Conservation (phyloP, 2,888 invertebrate genomes). For the Drosophila cognata region DNA sequence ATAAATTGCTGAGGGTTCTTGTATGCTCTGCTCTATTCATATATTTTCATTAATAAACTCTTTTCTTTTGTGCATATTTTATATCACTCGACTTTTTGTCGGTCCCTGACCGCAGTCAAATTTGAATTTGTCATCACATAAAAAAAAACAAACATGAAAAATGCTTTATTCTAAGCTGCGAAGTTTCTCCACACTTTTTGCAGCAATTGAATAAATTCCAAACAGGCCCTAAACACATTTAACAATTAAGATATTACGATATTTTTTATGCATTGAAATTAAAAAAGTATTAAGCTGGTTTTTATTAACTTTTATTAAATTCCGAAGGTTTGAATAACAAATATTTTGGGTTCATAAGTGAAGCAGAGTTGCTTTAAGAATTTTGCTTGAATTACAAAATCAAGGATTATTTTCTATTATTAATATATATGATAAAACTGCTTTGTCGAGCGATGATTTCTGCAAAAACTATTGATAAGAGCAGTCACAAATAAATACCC, state of each 20-base stretch:
- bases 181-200: slow-evolving; percentile 18
- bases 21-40: slow-evolving; percentile 11
- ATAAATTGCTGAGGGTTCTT: slow-evolving; percentile 26
- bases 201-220: slow-evolving; percentile 20
- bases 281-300: slow-evolving; percentile 11
- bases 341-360: neutral
- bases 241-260: slow-evolving; percentile 14
- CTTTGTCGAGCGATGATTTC: neutral
- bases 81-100: slow-evolving; percentile 26
- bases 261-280: slow-evolving; percentile 1
- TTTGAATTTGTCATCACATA: slow-evolving; percentile 45
- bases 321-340: neutral
- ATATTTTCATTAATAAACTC: slow-evolving; percentile 64
- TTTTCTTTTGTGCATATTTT: slow-evolving; percentile 49
- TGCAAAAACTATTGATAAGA: neutral
- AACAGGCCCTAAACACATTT: slow-evolving; percentile 5
- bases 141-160: slow-evolving; percentile 5
- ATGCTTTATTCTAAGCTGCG: neutral
- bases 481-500: neutral
- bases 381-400: neutral
- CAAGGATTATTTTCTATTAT: neutral
- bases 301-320: neutral
- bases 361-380: neutral
- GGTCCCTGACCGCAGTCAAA: slow-evolving; percentile 39
- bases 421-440: neutral